Evolutionary conservation across 2,888 invertebrate genomes (phyloP), one percentile per base, ranked within the genome.

Genomic region (Heliconius cydno): DNA sequence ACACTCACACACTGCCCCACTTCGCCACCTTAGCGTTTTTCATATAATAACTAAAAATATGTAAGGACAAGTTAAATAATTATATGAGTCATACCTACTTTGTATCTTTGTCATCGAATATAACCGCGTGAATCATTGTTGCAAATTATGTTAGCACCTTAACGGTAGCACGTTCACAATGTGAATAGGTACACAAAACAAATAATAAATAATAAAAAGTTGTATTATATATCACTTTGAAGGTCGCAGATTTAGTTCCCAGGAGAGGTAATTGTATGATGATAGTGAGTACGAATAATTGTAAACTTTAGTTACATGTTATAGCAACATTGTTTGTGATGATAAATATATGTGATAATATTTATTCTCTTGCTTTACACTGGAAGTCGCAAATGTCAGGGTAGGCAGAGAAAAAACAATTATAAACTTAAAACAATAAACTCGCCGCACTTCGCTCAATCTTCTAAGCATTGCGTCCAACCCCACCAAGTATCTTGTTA

Each of bases 61-160:
- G 28, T 68, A 68, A 38, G 38, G 68, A 12, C 12, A 68, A 68
- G 34, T 25, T 34, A 38, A 52, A 52, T 52, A 52, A 68, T 34
- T 38, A 38, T 0, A 38, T 68, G 34, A n/a, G 2, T 68, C 34
- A 68, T 60, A 60, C 60, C 65, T 65, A 65, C 28, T 65, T 65
- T 65, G 65, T 70, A 80, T 78, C 52, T 80, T 80, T 77, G 80
- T 80, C 80, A 78, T 80, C 65, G 70, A 57, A 22, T 34, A 19
- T 38, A 70, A 78, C 72, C 65, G 57, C 78, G 70, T 78, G 78
- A 73, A 73, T 78, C 78, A 65, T 65, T 65, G 73, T 67, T 52
- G 72, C 25, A 73, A 73, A 63, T 68, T 63, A 75, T 75, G 67
- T 78, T 78, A 75, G 41, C 68, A 67, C 74, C 68, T 65, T 41